Percentiles rank a stretch among this genome's conserved stretches.
These are phyloP conservation scores for Parotocinclus haroldoi DNA, from an alignment of 2,797 vertebrate species.

Conservation along the genomic window DNA sequence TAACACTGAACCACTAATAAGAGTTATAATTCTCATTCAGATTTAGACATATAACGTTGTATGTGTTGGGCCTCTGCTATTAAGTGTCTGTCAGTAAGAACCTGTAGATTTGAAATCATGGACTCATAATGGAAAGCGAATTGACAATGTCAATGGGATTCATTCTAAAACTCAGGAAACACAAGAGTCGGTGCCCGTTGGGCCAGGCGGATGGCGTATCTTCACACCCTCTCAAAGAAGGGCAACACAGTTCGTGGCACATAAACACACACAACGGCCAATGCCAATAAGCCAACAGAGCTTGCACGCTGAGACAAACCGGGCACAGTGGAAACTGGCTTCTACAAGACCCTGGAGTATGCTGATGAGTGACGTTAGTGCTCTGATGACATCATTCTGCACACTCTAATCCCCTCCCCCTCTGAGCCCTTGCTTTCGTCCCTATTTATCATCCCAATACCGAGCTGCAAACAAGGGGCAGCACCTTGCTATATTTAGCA, in stretches of 20 bases:
- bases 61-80: neutral
- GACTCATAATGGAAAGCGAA: neutral
- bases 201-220: conserved; percentile 7
- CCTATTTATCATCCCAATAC: conserved; percentile 9
- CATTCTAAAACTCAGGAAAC: conserved; percentile 17
- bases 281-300: conserved; percentile 3
- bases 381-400: conserved; percentile 21
- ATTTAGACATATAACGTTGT: too few species aligned
- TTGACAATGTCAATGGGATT: conserved; percentile 9
- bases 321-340: conserved; percentile 8
- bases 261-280: neutral
- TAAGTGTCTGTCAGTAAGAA: neutral
- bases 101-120: conserved; percentile 12
- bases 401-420: conserved; percentile 6
- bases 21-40: too few species aligned
- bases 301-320: conserved; percentile 4
- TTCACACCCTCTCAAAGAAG: conserved; percentile 9
- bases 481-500: conserved; percentile 2
- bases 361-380: conserved; percentile 3
- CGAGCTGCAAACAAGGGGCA: conserved; percentile 30
- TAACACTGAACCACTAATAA: too few species aligned
- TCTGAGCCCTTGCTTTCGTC: conserved; percentile 7
- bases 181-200: conserved; percentile 8
- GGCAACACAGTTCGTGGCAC: neutral
- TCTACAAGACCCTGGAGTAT: conserved; percentile 18